Percentiles rank a stretch among this genome's conserved stretches.
These are phyloP conservation scores for Gallinago media DNA, from an alignment of 2,113 vertebrate species.

Conservation along the genomic window DNA sequence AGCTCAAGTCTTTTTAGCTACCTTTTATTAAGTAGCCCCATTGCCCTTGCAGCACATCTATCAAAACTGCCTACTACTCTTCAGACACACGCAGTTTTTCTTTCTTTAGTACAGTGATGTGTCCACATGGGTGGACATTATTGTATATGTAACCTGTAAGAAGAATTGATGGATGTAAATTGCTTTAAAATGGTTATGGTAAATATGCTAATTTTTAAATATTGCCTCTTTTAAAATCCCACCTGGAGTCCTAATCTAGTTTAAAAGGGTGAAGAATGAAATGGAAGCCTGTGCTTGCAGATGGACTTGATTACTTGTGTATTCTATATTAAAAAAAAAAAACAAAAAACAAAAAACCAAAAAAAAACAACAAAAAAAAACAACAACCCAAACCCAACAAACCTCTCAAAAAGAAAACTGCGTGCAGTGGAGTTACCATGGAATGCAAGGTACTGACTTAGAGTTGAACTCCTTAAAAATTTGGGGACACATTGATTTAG, in stretches of 20 bases:
- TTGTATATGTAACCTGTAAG: neutral
- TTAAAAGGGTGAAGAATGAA: constrained; percentile 7
- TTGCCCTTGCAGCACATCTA: constrained; percentile 5
- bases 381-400: neutral
- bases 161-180: constrained; percentile 49
- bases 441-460: neutral
- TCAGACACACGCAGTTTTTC: constrained; percentile 30
- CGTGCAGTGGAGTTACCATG: neutral
- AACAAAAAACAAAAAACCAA: neutral
- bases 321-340: neutral
- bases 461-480: neutral
- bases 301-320: neutral
- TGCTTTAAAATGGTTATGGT: constrained; percentile 21
- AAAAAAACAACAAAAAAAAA: no score
- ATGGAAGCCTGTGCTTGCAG: neutral
- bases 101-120: constrained; percentile 41
- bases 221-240: constrained; percentile 25
- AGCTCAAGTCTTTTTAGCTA: constrained; percentile 9
- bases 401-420: neutral
- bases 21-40: neutral
- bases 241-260: constrained; percentile 16
- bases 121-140: constrained; percentile 35
- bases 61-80: constrained; percentile 27
- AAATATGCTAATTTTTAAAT: constrained; percentile 60
- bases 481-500: neutral